These are phyloP conservation scores for Drosophila mauritiana DNA, from an alignment of 1,140 invertebrate species.

Conservation along the genomic window DNA sequence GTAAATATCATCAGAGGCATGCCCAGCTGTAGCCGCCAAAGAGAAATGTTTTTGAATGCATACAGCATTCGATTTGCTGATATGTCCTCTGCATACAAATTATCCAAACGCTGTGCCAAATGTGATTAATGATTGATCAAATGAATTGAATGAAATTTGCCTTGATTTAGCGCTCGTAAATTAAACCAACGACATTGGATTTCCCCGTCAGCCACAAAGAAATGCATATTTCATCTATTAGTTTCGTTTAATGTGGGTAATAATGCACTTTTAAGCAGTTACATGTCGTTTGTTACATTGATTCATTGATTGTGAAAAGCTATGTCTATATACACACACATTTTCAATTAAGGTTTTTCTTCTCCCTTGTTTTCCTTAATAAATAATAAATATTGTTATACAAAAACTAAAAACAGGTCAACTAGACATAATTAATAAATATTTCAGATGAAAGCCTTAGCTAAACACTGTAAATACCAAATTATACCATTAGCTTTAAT, in stretches of 20 bases:
- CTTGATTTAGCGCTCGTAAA: background rate
- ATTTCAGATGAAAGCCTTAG: too few species aligned
- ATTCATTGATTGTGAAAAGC: conserved; percentile 77
- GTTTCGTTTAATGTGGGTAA: conserved; percentile 37
- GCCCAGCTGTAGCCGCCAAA: conserved; percentile 20
- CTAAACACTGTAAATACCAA: too few species aligned
- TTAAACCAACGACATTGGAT: conserved; percentile 4
- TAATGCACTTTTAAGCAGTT: conserved; percentile 66
- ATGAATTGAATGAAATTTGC: conserved; percentile 10
- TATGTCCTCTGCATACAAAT: conserved; percentile 24
- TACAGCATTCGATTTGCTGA: background rate
- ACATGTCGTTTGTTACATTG: conserved; percentile 75
- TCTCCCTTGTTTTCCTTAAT: too few species aligned
- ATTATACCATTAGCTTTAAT: too few species aligned
- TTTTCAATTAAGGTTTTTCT: too few species aligned
- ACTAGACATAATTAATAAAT: too few species aligned
- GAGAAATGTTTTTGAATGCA: conserved; percentile 25
- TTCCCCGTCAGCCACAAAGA: background rate
- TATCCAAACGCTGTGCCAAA: conserved; percentile 2
- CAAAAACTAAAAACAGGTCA: too few species aligned
- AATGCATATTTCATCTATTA: conserved; percentile 25
- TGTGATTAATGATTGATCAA: conserved; percentile 19
- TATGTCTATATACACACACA: conserved; percentile 68
- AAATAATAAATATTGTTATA: too few species aligned
- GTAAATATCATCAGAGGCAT: conserved; percentile 17